These are phyloP conservation scores for Salvelinus namaycush DNA, from an alignment of 2,113 vertebrate species.

Conservation along the genomic window DNA sequence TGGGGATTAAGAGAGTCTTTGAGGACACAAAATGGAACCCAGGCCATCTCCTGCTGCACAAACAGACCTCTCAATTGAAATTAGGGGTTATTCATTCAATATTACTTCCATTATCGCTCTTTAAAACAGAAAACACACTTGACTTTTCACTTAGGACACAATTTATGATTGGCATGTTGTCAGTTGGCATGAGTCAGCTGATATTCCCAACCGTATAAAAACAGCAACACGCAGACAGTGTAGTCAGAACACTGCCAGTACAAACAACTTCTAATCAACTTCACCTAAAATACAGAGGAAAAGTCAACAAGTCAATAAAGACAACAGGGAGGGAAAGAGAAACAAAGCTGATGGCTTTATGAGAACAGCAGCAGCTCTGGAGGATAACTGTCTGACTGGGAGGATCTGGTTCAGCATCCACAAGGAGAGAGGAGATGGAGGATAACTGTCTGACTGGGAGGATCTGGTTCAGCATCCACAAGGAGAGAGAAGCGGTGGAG, in stretches of 20 bases:
- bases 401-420: neutral
- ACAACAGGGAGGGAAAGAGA: neutral
- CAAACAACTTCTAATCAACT: neutral
- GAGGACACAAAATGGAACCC: neutral
- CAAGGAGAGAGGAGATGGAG: neutral
- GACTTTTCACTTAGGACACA: neutral
- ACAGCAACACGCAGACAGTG: neutral
- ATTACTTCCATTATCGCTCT: neutral
- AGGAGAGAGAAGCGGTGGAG: neutral
- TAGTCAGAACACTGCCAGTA: neutral
- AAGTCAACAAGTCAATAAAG: neutral
- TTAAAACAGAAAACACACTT: neutral
- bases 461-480: neutral
- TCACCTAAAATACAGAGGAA: neutral
- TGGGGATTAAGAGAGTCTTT: conserved; percentile 19
- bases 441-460: conserved; percentile 1
- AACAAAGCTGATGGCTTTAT: conserved; percentile 8
- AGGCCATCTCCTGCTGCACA: neutral
- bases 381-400: conserved; percentile 1
- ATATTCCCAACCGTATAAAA: neutral
- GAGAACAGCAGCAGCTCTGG: neutral
- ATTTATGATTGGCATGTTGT: no score
- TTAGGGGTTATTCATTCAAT: neutral
- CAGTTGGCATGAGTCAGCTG: neutral
- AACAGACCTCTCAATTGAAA: neutral